Evolutionary conservation across 23 tunicate genomes (phyloP).

Genomic region (Oikopleura dioica): DNA sequence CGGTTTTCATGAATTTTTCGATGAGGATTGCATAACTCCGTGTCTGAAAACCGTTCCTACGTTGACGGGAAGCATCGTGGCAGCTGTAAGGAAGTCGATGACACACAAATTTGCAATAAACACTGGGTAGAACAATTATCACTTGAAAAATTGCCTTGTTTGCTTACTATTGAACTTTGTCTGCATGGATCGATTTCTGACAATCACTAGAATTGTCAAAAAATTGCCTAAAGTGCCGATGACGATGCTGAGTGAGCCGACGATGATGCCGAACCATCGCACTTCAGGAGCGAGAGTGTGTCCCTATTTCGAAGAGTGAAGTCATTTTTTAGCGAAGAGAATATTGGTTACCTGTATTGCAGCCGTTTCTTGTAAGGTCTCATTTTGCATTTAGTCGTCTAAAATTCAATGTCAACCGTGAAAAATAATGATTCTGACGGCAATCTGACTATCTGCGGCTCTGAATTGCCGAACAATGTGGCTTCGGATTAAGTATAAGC

Average conservation of each 20-base stretch:
- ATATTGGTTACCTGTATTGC: no score
- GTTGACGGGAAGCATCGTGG: constrained; percentile 65
- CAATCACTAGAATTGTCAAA: constrained; percentile 32
- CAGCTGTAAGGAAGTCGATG: constrained; percentile 47
- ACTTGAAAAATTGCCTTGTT: background rate
- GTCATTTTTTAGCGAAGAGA: no score
- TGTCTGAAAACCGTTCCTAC: constrained; percentile 68
- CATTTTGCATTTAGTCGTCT: background rate
- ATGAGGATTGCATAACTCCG: no score
- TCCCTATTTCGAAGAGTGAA: no score
- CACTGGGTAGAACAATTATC: background rate
- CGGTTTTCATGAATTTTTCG: background rate
- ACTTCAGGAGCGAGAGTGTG: constrained; percentile 9
- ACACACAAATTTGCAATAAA: constrained; percentile 58
- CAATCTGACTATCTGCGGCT: no score
- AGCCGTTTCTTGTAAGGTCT: no score
- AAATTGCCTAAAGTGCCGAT: constrained; percentile 42
- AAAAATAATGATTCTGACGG: no score
- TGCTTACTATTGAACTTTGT: constrained; percentile 29
- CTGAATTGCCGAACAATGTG: no score
- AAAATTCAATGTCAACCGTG: no score
- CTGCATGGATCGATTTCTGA: constrained; percentile 26
- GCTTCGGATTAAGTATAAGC: no score
- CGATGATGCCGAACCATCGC: constrained; percentile 26
- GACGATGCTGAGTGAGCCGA: constrained; percentile 32